Evolutionary conservation across 2,888 invertebrate genomes (phyloP), one percentile per base, ranked within the genome.

Genomic region (Drosophila paramelanica): DNA sequence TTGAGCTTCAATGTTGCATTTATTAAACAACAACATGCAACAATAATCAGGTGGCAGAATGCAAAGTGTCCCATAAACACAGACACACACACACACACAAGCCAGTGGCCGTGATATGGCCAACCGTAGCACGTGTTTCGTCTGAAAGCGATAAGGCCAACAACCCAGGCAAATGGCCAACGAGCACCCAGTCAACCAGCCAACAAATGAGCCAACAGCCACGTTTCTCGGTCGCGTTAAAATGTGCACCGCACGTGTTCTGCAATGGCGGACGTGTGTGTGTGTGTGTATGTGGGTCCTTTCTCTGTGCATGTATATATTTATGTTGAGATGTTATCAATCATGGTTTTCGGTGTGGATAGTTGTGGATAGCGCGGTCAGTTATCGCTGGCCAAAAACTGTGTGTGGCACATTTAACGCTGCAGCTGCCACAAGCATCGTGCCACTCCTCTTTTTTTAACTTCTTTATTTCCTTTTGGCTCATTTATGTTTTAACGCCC

Each of bases 271-370:
- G 14, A 8, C 31, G 39, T 3, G 3, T 17, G 11, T 53, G 27
- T 45, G 33, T 42, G 33, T 50, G 33, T 23, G 25, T 45, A 27
- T 66, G 46, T 64, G 58, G 6, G 31, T 27, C 27, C 27, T 27
- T 27, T 27, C 27, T 0, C 7, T 27, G 7, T 42, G 51, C 59
- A 52, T 60, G 43, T 65, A 58, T 33, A 51, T 53, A 65, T 61
- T 79, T 69, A 67, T 67, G 81, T 71, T 74, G 73, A 79, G 82
- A 89, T 88, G 82, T 89, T 85, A 85, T 85, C 85, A 89, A 85
- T 85, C 89, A 85, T 79, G 85, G 88, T 68, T 87, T 84, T 77
- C 73, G 88, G 79, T 81, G 79, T 84, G 88, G 75, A 88, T 85
- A 87, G 85, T 69, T 89, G 88, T 58, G 89, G 89, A 85, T 79